Evolutionary conservation across 2,113 vertebrate species (phyloP).

Genomic region (Cheirogaleus medius): DNA sequence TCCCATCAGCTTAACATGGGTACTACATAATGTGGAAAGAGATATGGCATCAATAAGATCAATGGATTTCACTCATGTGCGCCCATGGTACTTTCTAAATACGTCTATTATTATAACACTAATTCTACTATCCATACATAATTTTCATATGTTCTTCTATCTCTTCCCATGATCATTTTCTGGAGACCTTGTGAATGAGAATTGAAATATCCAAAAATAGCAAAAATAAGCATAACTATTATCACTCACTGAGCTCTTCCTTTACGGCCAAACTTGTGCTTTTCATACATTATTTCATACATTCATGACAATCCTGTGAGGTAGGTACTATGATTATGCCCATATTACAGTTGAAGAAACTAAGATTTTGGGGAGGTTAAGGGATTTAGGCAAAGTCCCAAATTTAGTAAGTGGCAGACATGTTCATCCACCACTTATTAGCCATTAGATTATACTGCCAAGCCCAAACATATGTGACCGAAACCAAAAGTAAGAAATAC

Average conservation of each 20-base stretch:
- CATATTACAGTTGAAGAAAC: conserved; percentile 42
- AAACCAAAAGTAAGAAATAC: conserved; percentile 29
- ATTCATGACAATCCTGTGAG: not conserved
- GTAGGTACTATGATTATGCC: not conserved
- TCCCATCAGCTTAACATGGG: not conserved
- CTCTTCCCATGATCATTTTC: not conserved
- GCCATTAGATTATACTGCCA: not conserved
- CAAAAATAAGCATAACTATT: not conserved
- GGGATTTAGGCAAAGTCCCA: not conserved
- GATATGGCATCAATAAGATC: not conserved
- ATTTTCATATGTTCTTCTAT: not conserved
- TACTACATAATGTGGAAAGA: not conserved
- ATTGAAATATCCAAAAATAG: not conserved
- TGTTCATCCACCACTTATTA: not conserved
- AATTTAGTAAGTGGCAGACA: not conserved
- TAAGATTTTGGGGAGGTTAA: not conserved
- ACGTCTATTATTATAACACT: not conserved
- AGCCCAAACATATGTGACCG: not conserved
- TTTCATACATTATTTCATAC: not conserved
- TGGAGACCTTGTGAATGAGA: not conserved
- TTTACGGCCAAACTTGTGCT: not conserved
- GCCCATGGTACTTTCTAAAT: not conserved
- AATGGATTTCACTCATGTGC: not conserved
- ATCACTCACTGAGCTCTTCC: not conserved
- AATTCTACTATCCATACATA: not conserved